Evolutionary conservation across 2,113 vertebrate genomes (phyloP).

Genomic region (Misgurnus mizolepis): DNA sequence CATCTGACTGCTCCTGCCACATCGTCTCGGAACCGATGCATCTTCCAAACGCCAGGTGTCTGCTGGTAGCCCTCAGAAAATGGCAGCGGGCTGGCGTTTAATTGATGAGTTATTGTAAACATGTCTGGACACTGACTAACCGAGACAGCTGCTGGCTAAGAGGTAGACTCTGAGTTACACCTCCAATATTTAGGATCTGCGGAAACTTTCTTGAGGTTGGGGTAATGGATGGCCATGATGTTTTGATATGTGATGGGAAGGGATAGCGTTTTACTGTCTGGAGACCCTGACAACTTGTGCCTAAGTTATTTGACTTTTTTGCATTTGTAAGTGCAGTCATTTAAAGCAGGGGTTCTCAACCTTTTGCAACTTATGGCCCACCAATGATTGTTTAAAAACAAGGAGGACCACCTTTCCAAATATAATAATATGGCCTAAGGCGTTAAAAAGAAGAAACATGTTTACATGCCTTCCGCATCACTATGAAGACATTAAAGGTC

Average conservation of each 20-base stretch:
- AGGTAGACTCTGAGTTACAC: not conserved
- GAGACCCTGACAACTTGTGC: not conserved
- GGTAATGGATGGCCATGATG: not conserved
- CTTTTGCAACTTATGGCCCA: no score
- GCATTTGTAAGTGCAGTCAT: not conserved
- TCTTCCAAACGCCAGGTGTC: constrained; percentile 38
- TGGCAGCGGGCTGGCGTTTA: constrained; percentile 2
- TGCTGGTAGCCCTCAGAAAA: not conserved
- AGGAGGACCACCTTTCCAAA: no score
- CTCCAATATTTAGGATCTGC: not conserved
- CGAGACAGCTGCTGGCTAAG: constrained; percentile 25
- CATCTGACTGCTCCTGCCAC: constrained; percentile 44
- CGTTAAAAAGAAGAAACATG: no score
- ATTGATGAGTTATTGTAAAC: constrained; percentile 44
- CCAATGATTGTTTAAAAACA: no score
- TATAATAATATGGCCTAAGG: no score
- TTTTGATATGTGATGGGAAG: not conserved
- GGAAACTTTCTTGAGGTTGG: not conserved
- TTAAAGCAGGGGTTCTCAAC: not conserved
- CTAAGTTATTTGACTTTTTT: no score
- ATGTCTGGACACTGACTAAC: constrained; percentile 40
- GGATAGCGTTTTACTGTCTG: not conserved
- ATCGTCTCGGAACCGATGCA: constrained; percentile 20
- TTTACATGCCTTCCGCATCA: no score
- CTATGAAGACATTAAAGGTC: no score